phyloP scores from a whole-genome alignment of 2,888 invertebrate species.

The Clostera curtula region DNA sequence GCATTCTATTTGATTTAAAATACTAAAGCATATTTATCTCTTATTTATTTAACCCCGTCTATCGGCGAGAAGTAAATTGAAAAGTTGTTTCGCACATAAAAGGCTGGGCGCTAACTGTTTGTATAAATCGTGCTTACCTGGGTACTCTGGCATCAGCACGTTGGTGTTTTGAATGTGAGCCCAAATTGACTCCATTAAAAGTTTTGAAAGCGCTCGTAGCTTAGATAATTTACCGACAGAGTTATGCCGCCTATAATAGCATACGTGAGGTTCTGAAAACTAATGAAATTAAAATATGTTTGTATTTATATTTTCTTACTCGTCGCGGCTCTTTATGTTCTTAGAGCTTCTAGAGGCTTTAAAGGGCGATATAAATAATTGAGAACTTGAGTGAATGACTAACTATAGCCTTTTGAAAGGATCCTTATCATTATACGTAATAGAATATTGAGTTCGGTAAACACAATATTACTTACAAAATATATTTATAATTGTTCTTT shows the following conservation, averaged over 20 bases:
- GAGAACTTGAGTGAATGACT: too few relatives aligned
- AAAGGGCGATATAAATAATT: too few relatives aligned
- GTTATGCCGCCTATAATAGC: conserved; percentile 63
- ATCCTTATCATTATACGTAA: too few relatives aligned
- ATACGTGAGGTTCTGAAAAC: conserved; percentile 51
- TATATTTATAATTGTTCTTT: too few relatives aligned
- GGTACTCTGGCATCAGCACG: conserved; percentile 38
- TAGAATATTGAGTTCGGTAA: too few relatives aligned
- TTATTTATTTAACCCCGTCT: conserved; percentile 18
- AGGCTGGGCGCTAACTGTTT: conserved; percentile 49
- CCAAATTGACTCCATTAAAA: conserved; percentile 74
- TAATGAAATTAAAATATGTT: conserved; percentile 59
- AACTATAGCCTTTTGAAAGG: too few relatives aligned
- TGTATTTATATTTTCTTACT: conserved; percentile 45
- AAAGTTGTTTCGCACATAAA: conserved; percentile 34
- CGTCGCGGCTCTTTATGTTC: too few relatives aligned
- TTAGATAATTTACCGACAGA: conserved; percentile 69
- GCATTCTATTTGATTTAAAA: conserved; percentile 12
- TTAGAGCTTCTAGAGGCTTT: too few relatives aligned
- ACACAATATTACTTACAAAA: too few relatives aligned
- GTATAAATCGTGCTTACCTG: conserved; percentile 57
- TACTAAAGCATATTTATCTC: conserved; percentile 27
- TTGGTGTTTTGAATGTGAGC: conserved; percentile 66
- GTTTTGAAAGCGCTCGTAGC: conserved; percentile 69
- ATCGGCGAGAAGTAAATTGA: conserved; percentile 28